These are phyloP conservation scores for Hyaena hyaena DNA, from an alignment of 2,113 vertebrate genomes.

Conservation along the genomic window DNA sequence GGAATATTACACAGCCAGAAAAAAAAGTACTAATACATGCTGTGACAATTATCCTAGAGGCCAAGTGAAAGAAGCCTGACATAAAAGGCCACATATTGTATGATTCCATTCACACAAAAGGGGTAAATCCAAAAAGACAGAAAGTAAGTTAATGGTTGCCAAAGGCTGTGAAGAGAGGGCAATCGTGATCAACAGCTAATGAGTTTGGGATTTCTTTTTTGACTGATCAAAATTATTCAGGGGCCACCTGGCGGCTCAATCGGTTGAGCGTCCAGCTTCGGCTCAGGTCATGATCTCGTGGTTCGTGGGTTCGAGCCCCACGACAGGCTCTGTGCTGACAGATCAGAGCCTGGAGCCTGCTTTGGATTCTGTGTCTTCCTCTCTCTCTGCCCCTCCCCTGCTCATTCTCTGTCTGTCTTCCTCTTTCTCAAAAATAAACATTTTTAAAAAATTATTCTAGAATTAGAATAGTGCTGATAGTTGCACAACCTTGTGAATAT, in stretches of 20 bases:
- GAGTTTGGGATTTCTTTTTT: not conserved
- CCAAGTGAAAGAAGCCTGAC: constrained; percentile 6
- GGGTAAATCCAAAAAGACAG: constrained; percentile 36
- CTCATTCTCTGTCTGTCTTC: no score
- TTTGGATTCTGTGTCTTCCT: no score
- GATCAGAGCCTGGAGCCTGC: no score
- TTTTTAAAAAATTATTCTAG: constrained; percentile 23
- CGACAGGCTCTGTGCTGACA: no score
- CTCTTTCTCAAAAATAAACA: no score
- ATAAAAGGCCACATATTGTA: not conserved
- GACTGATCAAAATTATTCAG: constrained; percentile 19
- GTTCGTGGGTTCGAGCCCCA: no score
- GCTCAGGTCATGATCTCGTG: no score
- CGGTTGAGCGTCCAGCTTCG: no score
- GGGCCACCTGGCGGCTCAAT: no score
- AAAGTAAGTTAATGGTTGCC: not conserved
- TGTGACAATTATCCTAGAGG: not conserved
- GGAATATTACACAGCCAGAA: constrained; percentile 13
- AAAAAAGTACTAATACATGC: not conserved
- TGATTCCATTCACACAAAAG: not conserved
- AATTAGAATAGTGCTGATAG: constrained; percentile 9
- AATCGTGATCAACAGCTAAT: not conserved
- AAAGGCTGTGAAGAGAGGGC: not conserved
- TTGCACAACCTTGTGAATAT: not conserved
- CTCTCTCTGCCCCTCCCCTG: no score